Base-by-base conservation (phyloP, 1,140 invertebrate species). In the Polypedilum vanderplanki region DNA sequence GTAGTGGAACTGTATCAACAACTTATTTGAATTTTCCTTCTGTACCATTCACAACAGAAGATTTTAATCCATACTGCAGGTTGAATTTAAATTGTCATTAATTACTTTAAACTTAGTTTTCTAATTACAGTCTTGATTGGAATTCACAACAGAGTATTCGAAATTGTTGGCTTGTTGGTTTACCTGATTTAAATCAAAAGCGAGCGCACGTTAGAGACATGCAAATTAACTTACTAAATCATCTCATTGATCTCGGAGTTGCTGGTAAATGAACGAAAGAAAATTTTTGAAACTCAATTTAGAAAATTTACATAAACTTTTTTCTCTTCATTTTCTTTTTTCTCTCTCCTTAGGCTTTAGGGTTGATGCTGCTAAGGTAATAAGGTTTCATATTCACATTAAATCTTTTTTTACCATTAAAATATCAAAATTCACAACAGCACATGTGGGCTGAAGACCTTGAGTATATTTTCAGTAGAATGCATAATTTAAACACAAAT, bases 371-470 rank as follows among this genome's bases (percentile, higher is more conserved):
- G 88, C 90, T 0, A 93, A 92, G 10, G 46, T 57, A 57, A 57
- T n/a, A n/a, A 57, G 46, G n/a, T 33, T 33, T 33, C 24, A 33
- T 33, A 33, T 33, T 33, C 24, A 33, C 24, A 33, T 33, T 33
- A 3, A 3, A 3, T 33, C 24, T 33, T 33, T 33, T 33, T 33
- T 33, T 3, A 33, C 5, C 24, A 33, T 33, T 33, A 33, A 33
- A 5, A 33, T 33, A 1, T 33, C 24, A 33, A 33, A 33, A 4
- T 57, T 57, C 46, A n/a, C 12, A 57, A 57, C 8, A 93, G 78
- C 91, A 93, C 80, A 93, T 94, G 91, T 93, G 90, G 90, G 92
- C 92, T 0, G 77, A 76, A 7, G 90, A 93, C 79, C 81, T 94
- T 7, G 76, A 78, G 40, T 75, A 77, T 15, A 57, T 57, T 57